Evolutionary conservation across 2,113 vertebrate species (phyloP), one percentile per base, ranked within the genome.

Genomic region (Pluvianellus socialis): DNA sequence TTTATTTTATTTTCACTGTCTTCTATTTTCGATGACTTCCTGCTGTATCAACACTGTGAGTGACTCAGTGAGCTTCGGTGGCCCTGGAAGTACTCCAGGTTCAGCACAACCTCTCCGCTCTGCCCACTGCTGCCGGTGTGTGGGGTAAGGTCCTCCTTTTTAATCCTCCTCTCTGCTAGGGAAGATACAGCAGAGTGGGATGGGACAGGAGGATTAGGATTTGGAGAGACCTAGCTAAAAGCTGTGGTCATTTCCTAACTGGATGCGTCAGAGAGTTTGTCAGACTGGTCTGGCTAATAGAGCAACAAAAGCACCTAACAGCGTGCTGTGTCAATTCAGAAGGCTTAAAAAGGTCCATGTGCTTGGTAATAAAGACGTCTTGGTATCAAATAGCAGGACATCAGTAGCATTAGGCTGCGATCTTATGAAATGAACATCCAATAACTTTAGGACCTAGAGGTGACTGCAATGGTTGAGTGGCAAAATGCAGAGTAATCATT

Each of bases 31-130:
- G 14, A 58, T 86, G 47, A 38, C 50, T 96, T 92, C 74, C 66
- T 90, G 88, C 80, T 85, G 68, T 52, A 88, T 71, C 15, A 47
- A 75, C 82, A 79, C 72, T 66, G 86, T 0, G 21, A 94, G 79
- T 94, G 92, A 94, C 92, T 91, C 88, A 68, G 65, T 45, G 79
- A 92, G 71, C 74, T 71, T 81, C 1, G 3, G 68, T 47, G 68
- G 90, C 71, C 77, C 72, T 97, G 94, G 96, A 93, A 79, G 84
- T 49, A 88, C 84, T 94, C 83, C 91, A 97, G 82, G 88, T 93
- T 96, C 90, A 82, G 81, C 21, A 3, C 1, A 12, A 93, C 79
- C 62, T 95, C 86, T 63, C 56, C 0, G 5, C 79, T 88, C 63
- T 92, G 72, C 73, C 67, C 62, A 76, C 86, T 16, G 6, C 30